phyloP scores from a whole-genome alignment of 2,113 vertebrate species.

The Oreochromis aureus region DNA sequence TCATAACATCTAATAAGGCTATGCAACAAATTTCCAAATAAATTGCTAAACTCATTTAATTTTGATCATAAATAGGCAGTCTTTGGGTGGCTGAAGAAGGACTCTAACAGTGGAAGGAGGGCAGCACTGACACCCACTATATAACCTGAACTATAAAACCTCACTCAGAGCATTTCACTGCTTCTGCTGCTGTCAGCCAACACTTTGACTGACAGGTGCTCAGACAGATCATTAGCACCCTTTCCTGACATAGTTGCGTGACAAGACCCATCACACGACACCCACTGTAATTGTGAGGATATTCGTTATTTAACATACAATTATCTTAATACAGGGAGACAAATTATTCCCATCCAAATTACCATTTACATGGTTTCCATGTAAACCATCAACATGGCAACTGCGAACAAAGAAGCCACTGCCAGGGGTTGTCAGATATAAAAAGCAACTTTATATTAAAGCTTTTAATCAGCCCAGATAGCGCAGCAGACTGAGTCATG shows the following conservation, averaged over 20 bases:
- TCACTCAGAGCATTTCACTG: not conserved
- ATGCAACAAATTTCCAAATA: not conserved
- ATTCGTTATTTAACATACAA: constrained; percentile 61
- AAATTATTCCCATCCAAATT: constrained; percentile 46
- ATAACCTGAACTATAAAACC: not conserved
- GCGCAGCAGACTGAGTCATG: not conserved
- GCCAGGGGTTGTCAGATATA: not conserved
- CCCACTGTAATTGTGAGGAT: constrained; percentile 38
- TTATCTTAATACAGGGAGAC: constrained; percentile 58
- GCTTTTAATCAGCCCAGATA: not conserved
- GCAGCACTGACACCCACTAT: not conserved
- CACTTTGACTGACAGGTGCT: constrained; percentile 42
- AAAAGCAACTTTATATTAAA: constrained; percentile 27
- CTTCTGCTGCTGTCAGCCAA: not conserved
- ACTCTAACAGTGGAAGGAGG: not conserved
- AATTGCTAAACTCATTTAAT: not conserved
- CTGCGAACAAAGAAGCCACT: constrained; percentile 22
- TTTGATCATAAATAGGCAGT: not conserved
- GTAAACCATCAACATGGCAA: constrained; percentile 30
- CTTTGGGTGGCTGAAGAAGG: not conserved
- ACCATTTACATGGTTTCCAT: constrained; percentile 41
- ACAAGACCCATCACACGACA: constrained; percentile 29
- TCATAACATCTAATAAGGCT: not conserved
- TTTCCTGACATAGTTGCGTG: constrained; percentile 37
- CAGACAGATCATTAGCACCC: constrained; percentile 45